Percentiles rank a stretch among this genome's conserved stretches.
These are phyloP conservation scores for Drosophila cardini DNA, from an alignment of 1,140 invertebrate species.

Conservation along the genomic window DNA sequence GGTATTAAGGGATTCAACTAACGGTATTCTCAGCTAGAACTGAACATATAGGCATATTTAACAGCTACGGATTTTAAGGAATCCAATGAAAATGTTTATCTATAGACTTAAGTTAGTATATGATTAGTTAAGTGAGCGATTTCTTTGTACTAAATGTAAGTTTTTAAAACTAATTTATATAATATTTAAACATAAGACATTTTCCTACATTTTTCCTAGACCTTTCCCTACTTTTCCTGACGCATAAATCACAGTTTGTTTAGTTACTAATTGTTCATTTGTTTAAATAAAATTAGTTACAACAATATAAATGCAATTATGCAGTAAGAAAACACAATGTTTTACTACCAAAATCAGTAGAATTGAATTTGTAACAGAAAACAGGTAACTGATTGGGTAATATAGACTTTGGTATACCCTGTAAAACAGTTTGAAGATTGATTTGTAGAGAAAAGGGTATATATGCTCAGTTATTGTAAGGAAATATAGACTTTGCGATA, in stretches of 20 bases:
- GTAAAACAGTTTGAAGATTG: background rate
- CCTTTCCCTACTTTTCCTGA: too few relatives aligned
- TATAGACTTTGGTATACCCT: background rate
- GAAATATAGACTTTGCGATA: background rate
- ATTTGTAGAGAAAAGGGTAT: too few relatives aligned
- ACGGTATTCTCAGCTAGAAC: constrained; percentile 2
- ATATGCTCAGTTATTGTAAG: too few relatives aligned
- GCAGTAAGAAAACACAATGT: constrained; percentile 35
- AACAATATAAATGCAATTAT: constrained; percentile 31
- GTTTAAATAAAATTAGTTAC: constrained; percentile 26
- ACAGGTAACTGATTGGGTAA: background rate
- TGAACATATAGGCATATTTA: constrained; percentile 11
- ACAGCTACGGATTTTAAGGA: background rate
- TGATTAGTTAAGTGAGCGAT: too few relatives aligned
- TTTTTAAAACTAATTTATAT: too few relatives aligned
- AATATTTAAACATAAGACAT: too few relatives aligned
- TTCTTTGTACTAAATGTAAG: too few relatives aligned
- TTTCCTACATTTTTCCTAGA: too few relatives aligned
- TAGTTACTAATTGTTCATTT: background rate
- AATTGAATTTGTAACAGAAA: constrained; percentile 27
- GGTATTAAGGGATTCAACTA: constrained; percentile 67
- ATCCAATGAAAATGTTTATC: constrained; percentile 5
- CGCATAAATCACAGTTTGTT: background rate
- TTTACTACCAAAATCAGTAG: constrained; percentile 39
- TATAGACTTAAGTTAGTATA: background rate